Conservation (phyloP, 2,113 vertebrate species). For the Pelmatolapia mariae region DNA sequence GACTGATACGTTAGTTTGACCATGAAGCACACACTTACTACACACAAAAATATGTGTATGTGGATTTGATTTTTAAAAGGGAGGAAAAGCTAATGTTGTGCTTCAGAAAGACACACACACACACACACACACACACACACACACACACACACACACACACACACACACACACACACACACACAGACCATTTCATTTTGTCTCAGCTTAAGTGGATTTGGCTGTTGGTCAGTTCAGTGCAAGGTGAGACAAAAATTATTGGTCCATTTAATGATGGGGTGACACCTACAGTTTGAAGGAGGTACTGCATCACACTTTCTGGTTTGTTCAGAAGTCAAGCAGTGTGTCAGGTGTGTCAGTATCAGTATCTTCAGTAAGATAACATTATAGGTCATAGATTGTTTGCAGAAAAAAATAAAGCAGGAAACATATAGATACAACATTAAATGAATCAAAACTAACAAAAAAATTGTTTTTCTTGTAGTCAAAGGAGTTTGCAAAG, state of each 20-base stretch:
- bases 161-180: background rate
- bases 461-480: too few species aligned
- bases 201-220: constrained; percentile 14
- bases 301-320: background rate
- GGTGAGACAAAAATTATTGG: background rate
- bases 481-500: too few species aligned
- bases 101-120: background rate
- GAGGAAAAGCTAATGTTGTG: background rate
- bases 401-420: background rate
- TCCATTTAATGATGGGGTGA: background rate
- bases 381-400: background rate
- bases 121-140: background rate
- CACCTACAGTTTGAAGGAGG: background rate
- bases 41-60: background rate
- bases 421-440: background rate
- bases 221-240: constrained; percentile 8
- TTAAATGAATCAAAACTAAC: background rate
- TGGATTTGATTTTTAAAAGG: background rate
- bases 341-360: background rate
- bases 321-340: background rate
- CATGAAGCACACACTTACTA: background rate
- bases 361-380: background rate
- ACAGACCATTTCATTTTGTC: background rate
- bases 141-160: background rate
- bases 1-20: background rate